Conservation (phyloP, 2,113 vertebrate genomes). For the Danio rerio region GRCz12tu NC_133192.1:36603001-36603500, state of each 20-base stretch:
- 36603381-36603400: conserved; percentile 52
- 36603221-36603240: conserved; percentile 76
- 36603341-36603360: conserved; percentile 70
- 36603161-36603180: not conserved
- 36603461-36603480: too few relatives aligned
- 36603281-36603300: conserved; percentile 79
- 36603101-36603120: too few relatives aligned
- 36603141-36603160: too few relatives aligned
- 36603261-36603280: conserved; percentile 71
- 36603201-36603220: conserved; percentile 48
- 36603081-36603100: too few relatives aligned
- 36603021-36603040: too few relatives aligned
- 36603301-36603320: conserved; percentile 64
- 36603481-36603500: conserved; percentile 57
- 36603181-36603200: conserved; percentile 7
- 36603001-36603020: too few relatives aligned
- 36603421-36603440: too few relatives aligned
- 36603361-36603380: conserved; percentile 54
- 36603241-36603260: conserved; percentile 71
- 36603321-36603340: conserved; percentile 77
- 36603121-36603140: too few relatives aligned
- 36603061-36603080: too few relatives aligned
- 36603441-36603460: too few relatives aligned
- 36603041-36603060: too few relatives aligned
- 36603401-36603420: not conserved